These are phyloP conservation scores for Mellivora capensis DNA, from an alignment of 2,113 vertebrate genomes.

Conservation along the genomic window DNA sequence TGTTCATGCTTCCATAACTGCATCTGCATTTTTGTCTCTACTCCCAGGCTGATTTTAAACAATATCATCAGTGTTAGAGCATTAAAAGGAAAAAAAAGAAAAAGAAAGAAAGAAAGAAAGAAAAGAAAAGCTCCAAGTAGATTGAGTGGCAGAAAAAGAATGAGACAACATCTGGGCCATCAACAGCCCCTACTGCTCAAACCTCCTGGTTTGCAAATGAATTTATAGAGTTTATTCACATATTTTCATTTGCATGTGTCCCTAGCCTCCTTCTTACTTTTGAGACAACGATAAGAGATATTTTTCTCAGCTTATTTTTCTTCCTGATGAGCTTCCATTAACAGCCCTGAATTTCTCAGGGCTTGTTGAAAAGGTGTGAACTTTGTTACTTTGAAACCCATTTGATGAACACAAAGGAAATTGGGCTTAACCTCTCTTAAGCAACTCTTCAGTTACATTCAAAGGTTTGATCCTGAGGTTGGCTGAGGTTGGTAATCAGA, in stretches of 20 bases:
- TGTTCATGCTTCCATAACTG: conserved; percentile 37
- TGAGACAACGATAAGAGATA: not conserved
- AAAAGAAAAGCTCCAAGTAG: not conserved
- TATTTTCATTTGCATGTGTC: not conserved
- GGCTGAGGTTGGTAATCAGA: not conserved
- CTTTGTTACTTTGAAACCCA: conserved; percentile 24
- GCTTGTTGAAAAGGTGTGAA: not conserved
- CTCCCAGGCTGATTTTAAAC: conserved; percentile 40
- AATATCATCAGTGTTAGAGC: conserved; percentile 30
- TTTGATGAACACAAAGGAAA: not conserved
- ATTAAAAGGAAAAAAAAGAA: not conserved
- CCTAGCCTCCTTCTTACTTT: not conserved
- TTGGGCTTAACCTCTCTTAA: not conserved
- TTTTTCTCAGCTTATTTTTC: not conserved
- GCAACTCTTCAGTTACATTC: not conserved
- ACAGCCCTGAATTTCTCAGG: not conserved
- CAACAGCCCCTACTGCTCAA: not conserved
- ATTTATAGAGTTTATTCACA: not conserved
- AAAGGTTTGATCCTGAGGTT: not conserved
- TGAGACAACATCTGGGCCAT: conserved; percentile 36
- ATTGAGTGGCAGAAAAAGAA: conserved; percentile 21
- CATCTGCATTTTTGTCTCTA: conserved; percentile 27
- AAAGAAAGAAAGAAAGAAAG: not conserved
- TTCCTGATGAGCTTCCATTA: not conserved
- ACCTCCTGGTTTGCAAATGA: not conserved